phyloP scores from a whole-genome alignment of 2,113 vertebrate species.

The Muntiacus reevesi region DNA sequence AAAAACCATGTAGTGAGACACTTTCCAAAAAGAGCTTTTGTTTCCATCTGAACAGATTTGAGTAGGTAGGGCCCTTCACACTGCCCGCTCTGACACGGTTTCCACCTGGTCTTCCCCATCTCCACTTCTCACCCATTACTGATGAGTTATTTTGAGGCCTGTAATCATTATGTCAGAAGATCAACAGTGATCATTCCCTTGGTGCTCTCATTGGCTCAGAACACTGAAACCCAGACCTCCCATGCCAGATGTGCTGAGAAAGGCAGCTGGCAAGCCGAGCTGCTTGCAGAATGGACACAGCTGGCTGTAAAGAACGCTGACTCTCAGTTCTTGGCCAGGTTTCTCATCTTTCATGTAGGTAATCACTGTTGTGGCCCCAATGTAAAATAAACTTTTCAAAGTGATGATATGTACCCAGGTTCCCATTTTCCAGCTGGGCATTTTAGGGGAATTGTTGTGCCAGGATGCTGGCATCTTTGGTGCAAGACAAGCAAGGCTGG shows the following conservation, averaged over 20 bases:
- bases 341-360: not conserved
- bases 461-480: constrained; percentile 18
- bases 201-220: not conserved
- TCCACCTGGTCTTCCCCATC: not conserved
- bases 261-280: not conserved
- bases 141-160: constrained; percentile 37
- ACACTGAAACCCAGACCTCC: not conserved
- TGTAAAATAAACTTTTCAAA: not conserved
- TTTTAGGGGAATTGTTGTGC: constrained; percentile 15
- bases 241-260: not conserved
- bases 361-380: not conserved
- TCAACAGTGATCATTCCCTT: not conserved
- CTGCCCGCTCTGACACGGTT: not conserved
- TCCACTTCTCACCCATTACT: not conserved
- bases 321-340: not conserved
- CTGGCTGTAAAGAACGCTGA: not conserved
- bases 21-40: not conserved
- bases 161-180: constrained; percentile 36
- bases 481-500: constrained; percentile 45
- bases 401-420: not conserved
- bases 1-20: constrained; percentile 2
- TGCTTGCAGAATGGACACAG: not conserved
- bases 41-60: constrained; percentile 18
- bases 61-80: not conserved
- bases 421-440: constrained; percentile 30